Conservation (phyloP, 2,797 vertebrate genomes). For the Hippocampus kuda region DNA sequence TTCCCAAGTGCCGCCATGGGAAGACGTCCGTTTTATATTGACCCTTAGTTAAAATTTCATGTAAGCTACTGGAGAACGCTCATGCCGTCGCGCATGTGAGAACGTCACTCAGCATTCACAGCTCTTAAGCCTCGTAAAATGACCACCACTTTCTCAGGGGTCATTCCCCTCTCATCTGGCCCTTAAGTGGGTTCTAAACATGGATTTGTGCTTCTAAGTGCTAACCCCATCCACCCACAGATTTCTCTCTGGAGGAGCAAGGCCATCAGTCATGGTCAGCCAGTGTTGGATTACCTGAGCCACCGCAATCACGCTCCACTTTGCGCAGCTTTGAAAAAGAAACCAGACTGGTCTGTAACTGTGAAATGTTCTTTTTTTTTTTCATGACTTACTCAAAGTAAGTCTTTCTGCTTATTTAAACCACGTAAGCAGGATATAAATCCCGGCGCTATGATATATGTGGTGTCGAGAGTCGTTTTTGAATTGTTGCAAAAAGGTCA, state of each 20-base stretch:
- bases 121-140: conserved; percentile 9
- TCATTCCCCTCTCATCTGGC: conserved; percentile 19
- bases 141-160: conserved; percentile 6
- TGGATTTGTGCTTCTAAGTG: conserved; percentile 48
- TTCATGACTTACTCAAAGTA: not conserved
- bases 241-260: conserved; percentile 36
- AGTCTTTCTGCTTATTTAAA: conserved; percentile 4
- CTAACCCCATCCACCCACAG: conserved; percentile 36
- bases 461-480: conserved; percentile 3
- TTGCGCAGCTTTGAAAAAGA: not conserved
- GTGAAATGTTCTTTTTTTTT: not conserved
- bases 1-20: not conserved
- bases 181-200: conserved; percentile 40
- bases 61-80: not conserved
- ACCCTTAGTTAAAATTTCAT: not conserved
- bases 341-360: conserved; percentile 16
- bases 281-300: conserved; percentile 46
- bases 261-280: conserved; percentile 41
- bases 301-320: conserved; percentile 29
- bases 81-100: not conserved
- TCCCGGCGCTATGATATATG: conserved; percentile 4
- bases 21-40: not conserved
- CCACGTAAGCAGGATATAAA: conserved; percentile 8
- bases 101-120: conserved; percentile 11
- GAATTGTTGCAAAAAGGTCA: conserved; percentile 11